Evolutionary conservation across 2,888 invertebrate genomes (phyloP), one percentile per base, ranked within the genome.

Genomic region (Terebella lapidaria): DNA sequence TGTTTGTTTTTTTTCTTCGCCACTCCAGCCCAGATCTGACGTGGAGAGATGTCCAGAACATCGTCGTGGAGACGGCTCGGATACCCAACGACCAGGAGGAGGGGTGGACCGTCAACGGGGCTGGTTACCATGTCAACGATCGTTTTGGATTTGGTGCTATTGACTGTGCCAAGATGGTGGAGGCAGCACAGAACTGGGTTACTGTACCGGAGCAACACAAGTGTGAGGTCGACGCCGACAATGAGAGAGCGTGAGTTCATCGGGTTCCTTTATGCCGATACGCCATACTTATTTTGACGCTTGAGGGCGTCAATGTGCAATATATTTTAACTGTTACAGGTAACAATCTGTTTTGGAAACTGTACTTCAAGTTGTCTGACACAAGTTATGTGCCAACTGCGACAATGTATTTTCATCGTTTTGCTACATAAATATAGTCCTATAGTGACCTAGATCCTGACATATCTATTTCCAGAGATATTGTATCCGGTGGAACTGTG

Each of bases 101-200:
- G 85, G 27, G 89, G 89, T 57, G 77, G 78, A 65, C 65, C 20
- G 63, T 73, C 2, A 79, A 79, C 57, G 79, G 78, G 0, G 78
- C 71, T 2, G 74, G 75, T n/a, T 71, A 70, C 61, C 79, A 80
- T 63, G 70, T 77, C 30, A 61, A 65, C 51, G 58, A 56, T 22
- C 53, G 69, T 54, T 78, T 74, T 67, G 80, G 80, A 1, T 80
- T 80, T 66, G 80, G 80, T 28, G 71, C 74, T 2, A 65, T 80
- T 66, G 79, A 80, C 64, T 74, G 74, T 63, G 70, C 73, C 3
- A 61, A 66, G 46, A 77, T 80, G 78, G 77, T 79, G n/a, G 66
- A 74, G 52, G 58, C 71, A 10, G 78, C 77, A 1, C 74, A 74
- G 66, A 63, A 59, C 1, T 80, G 79, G 79, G 65, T 52, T 2